phyloP scores from a whole-genome alignment of 2,888 invertebrate species.

The Vesta saturnalis region DNA sequence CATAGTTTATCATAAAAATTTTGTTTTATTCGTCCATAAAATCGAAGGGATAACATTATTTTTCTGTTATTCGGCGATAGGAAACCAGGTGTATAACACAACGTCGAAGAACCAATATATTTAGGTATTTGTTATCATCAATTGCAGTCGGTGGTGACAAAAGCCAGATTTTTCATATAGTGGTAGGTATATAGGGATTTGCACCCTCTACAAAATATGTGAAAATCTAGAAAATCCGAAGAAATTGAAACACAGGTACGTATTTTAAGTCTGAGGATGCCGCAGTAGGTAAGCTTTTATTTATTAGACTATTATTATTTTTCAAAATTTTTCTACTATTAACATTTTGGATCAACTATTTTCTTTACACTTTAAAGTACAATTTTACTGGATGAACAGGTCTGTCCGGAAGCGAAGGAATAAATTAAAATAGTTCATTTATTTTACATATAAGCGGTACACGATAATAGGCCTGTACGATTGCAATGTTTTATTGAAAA shows the following conservation, averaged over 20 bases:
- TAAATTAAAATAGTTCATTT: too few species aligned
- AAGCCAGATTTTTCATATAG: conserved; percentile 30
- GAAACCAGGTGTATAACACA: conserved; percentile 23
- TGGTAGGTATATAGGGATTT: conserved; percentile 27
- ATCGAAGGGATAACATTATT: conserved; percentile 5
- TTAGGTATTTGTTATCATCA: conserved; percentile 31
- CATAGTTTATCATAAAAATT: conserved; percentile 63
- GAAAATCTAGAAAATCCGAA: conserved; percentile 8
- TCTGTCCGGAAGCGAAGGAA: too few species aligned
- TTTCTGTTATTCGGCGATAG: conserved; percentile 1
- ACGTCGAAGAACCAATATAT: conserved; percentile 20
- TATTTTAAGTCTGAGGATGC: background rate
- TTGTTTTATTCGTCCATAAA: conserved; percentile 32
- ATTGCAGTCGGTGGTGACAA: conserved; percentile 25
- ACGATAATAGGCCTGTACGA: too few species aligned
- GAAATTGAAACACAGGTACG: background rate
- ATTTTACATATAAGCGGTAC: too few species aligned
- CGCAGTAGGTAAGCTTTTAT: background rate
- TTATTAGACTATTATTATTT: too few species aligned
- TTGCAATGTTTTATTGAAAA: too few species aligned
- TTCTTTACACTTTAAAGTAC: too few species aligned
- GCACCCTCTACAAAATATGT: conserved; percentile 18
- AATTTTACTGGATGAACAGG: too few species aligned
- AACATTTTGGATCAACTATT: too few species aligned
- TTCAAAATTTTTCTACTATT: too few species aligned